These are phyloP conservation scores for Peribatodes rhomboidaria DNA, from an alignment of 2,888 invertebrate species.

Conservation along the genomic window DNA sequence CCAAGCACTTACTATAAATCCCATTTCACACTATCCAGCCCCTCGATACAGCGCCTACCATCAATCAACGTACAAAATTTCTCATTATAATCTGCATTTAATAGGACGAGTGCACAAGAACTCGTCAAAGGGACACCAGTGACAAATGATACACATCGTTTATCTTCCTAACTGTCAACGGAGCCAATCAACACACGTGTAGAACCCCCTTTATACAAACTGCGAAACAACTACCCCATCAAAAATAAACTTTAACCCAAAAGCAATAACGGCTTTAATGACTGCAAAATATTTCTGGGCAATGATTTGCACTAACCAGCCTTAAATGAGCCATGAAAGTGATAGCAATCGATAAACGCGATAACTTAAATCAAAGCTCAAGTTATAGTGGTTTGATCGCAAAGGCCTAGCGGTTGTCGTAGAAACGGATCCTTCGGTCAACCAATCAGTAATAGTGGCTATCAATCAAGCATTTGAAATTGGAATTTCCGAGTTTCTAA, in stretches of 20 bases:
- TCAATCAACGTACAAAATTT: slow-evolving; percentile 74
- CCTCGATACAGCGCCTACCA: slow-evolving; percentile 52
- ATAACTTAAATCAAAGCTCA: slow-evolving; percentile 50
- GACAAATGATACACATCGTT: slow-evolving; percentile 83
- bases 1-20: slow-evolving; percentile 5
- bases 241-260: slow-evolving; percentile 44
- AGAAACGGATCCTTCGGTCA: slow-evolving; percentile 65
- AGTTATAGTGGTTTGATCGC: slow-evolving; percentile 52
- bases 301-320: slow-evolving; percentile 55
- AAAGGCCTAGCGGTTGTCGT: slow-evolving; percentile 55
- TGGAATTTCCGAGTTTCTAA: slow-evolving; percentile 37
- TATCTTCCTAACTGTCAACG: slow-evolving; percentile 84
- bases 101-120: slow-evolving; percentile 75
- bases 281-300: slow-evolving; percentile 49
- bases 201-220: slow-evolving; percentile 62
- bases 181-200: slow-evolving; percentile 82
- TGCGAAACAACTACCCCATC: slow-evolving; percentile 33
- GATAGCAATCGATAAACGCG: slow-evolving; percentile 50
- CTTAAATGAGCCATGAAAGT: slow-evolving; percentile 59
- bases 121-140: slow-evolving; percentile 72
- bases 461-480: slow-evolving; percentile 69
- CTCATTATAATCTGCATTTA: slow-evolving; percentile 80
- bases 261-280: slow-evolving; percentile 31
- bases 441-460: slow-evolving; percentile 68
- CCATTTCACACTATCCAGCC: slow-evolving; percentile 29